Percentiles rank a stretch among this genome's conserved stretches.
These are phyloP conservation scores for Oreocharis arfaki DNA, from an alignment of 2,113 vertebrate species.

Conservation along the genomic window DNA sequence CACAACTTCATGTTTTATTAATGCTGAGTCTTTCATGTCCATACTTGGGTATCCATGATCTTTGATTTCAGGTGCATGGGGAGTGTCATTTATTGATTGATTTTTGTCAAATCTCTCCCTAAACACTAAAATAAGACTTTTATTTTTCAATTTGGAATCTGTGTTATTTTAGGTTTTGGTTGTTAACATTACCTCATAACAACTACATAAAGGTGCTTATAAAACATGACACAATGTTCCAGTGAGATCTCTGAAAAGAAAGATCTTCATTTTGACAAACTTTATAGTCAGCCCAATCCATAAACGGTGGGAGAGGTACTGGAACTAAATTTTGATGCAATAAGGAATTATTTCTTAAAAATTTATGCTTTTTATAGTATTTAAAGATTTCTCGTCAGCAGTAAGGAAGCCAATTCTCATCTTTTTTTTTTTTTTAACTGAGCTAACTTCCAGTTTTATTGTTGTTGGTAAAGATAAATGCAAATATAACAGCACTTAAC, in stretches of 20 bases:
- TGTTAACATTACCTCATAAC: not conserved
- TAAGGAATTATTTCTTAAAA: not conserved
- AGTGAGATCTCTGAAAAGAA: not conserved
- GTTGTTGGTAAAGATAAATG: not conserved
- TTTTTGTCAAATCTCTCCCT: not conserved
- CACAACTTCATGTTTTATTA: not conserved
- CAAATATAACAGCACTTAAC: not conserved
- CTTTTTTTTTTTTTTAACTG: not conserved
- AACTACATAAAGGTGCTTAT: not conserved
- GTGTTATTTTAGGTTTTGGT: not conserved
- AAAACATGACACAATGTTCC: not conserved
- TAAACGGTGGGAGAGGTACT: not conserved
- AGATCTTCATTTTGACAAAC: not conserved
- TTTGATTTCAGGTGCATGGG: not conserved
- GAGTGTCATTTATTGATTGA: not conserved
- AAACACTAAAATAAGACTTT: not conserved
- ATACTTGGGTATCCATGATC: not conserved
- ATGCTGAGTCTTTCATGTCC: not conserved
- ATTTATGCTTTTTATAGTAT: not conserved
- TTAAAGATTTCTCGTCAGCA: not conserved
- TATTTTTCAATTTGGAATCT: not conserved
- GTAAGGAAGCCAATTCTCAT: not conserved
- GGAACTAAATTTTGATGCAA: not conserved
- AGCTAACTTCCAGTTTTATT: not conserved
- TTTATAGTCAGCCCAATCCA: not conserved